phyloP scores from a whole-genome alignment of 2,797 vertebrate genomes.

The Coccyzus lansbergi region DNA sequence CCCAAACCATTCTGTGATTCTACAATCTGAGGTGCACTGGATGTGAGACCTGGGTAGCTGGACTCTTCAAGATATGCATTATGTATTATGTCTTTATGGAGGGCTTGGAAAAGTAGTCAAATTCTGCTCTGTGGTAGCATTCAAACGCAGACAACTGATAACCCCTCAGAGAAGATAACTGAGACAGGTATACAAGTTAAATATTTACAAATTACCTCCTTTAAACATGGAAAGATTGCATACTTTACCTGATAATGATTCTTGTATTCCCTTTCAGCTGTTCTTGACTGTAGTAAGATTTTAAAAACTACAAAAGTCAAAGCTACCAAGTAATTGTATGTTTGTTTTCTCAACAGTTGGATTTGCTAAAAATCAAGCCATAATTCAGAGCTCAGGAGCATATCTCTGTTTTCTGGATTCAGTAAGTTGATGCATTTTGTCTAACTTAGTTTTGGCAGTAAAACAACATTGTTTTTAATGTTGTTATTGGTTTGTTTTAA shows the following conservation, averaged over 20 bases:
- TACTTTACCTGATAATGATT: neutral
- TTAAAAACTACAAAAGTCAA: neutral
- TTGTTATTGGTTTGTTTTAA: neutral
- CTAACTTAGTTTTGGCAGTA: neutral
- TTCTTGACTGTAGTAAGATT: neutral
- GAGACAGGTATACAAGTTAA: neutral
- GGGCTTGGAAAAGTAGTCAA: neutral
- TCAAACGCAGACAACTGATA: neutral
- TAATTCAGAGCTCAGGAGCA: conserved; percentile 87
- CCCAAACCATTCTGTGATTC: neutral
- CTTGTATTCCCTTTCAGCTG: neutral
- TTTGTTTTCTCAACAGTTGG: conserved; percentile 85
- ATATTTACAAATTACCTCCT: neutral
- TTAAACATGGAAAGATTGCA: neutral
- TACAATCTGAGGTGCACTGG: neutral
- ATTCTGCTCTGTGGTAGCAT: neutral
- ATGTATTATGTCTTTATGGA: neutral
- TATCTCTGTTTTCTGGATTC: conserved; percentile 96
- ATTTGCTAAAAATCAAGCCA: conserved; percentile 92
- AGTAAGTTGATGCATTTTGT: conserved; percentile 80
- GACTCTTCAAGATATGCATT: neutral
- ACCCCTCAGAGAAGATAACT: neutral
- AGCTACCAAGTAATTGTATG: neutral
- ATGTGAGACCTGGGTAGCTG: neutral
- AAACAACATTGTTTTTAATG: neutral